phyloP scores from a whole-genome alignment of 2,113 vertebrate species.

The Lophura nycthemera region DNA sequence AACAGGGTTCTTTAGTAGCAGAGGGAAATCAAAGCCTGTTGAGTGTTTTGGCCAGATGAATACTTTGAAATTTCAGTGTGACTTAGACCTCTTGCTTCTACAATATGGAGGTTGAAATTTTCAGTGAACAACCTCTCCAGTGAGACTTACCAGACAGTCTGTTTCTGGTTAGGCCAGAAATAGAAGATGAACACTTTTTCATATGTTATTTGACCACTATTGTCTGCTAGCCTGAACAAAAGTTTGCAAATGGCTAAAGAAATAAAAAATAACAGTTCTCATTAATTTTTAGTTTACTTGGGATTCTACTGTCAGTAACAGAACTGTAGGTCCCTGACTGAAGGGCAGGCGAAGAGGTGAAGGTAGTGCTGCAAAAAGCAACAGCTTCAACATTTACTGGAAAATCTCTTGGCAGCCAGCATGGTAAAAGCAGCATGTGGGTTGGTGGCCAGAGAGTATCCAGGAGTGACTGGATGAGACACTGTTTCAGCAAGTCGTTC shows the following conservation, averaged over 20 bases:
- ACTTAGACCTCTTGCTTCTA: not conserved
- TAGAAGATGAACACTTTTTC: not conserved
- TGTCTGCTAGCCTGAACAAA: not conserved
- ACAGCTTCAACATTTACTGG: conserved; percentile 34
- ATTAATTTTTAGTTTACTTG: not conserved
- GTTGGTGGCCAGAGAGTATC: conserved; percentile 36
- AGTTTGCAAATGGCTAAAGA: not conserved
- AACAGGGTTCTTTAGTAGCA: fast-evolving
- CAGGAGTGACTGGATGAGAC: conserved; percentile 44
- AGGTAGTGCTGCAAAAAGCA: not conserved
- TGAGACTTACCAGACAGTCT: not conserved
- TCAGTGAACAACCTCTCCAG: not conserved
- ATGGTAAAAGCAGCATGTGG: not conserved
- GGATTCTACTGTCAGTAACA: not conserved
- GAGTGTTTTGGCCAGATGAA: not conserved
- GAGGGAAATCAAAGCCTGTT: not conserved
- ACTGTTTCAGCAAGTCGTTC: conserved; percentile 60
- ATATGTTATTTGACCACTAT: not conserved
- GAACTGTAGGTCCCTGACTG: not conserved
- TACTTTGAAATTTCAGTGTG: not conserved
- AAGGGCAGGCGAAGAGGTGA: not conserved
- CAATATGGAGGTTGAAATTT: not conserved
- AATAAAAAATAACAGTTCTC: not conserved
- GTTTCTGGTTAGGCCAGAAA: not conserved
- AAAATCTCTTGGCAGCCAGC: conserved; percentile 38